Percentiles rank a stretch among this genome's conserved stretches.
Evolutionary conservation across 2,113 vertebrate species (phyloP).

Genomic region (Echinops telfairi): DNA sequence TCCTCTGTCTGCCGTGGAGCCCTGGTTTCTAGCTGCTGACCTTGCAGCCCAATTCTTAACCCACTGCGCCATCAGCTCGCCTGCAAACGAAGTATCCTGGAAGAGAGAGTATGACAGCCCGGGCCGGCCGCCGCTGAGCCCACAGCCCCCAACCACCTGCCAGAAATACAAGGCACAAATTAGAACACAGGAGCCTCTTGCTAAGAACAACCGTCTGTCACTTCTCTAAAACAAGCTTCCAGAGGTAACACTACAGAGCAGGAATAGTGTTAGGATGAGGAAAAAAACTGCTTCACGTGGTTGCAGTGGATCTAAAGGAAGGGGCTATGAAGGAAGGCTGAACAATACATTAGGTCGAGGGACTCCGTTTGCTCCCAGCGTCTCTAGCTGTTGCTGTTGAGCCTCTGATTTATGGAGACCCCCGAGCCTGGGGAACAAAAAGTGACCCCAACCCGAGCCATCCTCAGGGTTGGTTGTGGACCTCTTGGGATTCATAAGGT

Average conservation of each 20-base stretch:
- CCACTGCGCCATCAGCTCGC: too few relatives aligned
- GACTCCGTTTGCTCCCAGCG: not conserved
- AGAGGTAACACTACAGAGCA: conserved; percentile 58
- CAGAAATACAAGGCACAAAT: conserved; percentile 19
- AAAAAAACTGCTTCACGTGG: not conserved
- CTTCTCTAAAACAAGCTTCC: conserved; percentile 66
- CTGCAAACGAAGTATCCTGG: not conserved
- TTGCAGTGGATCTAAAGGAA: conserved; percentile 31
- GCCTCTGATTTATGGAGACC: not conserved
- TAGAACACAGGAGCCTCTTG: not conserved
- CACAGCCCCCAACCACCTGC: conserved; percentile 9
- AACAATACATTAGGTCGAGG: not conserved
- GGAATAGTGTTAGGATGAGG: conserved; percentile 35
- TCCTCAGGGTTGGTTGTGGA: not conserved
- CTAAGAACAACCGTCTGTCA: conserved; percentile 54
- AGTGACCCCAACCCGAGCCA: not conserved
- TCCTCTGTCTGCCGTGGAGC: too few relatives aligned
- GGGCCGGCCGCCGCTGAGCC: not conserved
- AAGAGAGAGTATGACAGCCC: not conserved
- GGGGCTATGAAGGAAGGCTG: conserved; percentile 26
- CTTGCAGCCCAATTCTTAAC: too few relatives aligned
- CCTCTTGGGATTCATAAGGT: not conserved
- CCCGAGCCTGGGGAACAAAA: not conserved
- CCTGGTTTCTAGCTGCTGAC: too few relatives aligned
- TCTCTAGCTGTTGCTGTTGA: not conserved